Evolutionary conservation across 1,140 invertebrate species (phyloP), one percentile per base, ranked within the genome.

Genomic region (Aphaenogaster rudis): DNA sequence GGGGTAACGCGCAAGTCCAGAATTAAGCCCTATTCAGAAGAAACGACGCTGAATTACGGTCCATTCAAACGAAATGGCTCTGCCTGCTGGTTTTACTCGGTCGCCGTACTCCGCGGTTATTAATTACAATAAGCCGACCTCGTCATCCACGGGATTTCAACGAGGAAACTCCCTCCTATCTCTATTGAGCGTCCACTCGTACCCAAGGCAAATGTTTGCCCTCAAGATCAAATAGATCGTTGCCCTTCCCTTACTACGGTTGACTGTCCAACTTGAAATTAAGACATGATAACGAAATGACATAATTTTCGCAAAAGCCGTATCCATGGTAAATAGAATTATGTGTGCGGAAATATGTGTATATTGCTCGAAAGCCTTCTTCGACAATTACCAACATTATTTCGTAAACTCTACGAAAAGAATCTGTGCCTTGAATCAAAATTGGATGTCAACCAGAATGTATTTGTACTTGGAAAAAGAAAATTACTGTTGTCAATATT

Each of bases 1-100:
- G 82, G 88, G 80, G 88, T 88, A 92, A 91, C 91, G 84, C 85
- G 89, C 85, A 69, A 87, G 90, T 78, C 86, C 82, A 87, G 66
- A 94, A 94, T 94, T 93, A 94, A 93, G 91, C 90, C 88, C 94
- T 94, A 94, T 94, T 94, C 93, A 94, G 86, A 92, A 92, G 90
- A 93, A 92, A 91, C 88, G 86, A 91, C 92, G 63, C 91, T 93
- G 93, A 94, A 94, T 94, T 94, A 94, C 92, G 91, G 86, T 72
- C 91, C 91, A 94, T 94, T 94, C 93, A 94, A 72, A 42, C 87
- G 61, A 87, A 90, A 90, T 87, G 91, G 88, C 92, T 84, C 69
- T 85, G 69, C 88, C 63, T 87, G 69, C 88, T 59, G 69, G 87
- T 86, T 92, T 88, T 88, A 74, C 39, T 80, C 54, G 79, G 76